These are phyloP conservation scores for Lissonota sp. DNA, from an alignment of 2,888 invertebrate species.

Conservation along the genomic window DNA sequence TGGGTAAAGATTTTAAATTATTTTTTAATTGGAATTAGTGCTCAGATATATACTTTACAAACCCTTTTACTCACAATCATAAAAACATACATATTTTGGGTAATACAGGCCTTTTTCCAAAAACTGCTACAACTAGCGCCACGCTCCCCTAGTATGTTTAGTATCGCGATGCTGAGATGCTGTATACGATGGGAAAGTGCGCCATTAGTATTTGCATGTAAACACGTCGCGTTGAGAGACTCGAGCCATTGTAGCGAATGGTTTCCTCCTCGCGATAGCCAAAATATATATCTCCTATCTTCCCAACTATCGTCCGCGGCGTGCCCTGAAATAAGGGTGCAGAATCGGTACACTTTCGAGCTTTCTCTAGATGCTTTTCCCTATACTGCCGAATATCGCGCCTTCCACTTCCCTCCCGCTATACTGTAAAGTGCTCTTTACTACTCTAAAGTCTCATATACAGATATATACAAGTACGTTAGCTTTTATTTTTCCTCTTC, in stretches of 20 bases:
- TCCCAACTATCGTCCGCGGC: constrained; percentile 29
- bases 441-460: too few relatives aligned
- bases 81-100: too few relatives aligned
- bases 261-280: constrained; percentile 49
- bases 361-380: constrained; percentile 20
- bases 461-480: background rate
- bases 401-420: too few relatives aligned
- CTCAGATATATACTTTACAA: too few relatives aligned
- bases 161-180: too few relatives aligned
- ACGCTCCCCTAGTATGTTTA: too few relatives aligned
- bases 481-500: constrained; percentile 38
- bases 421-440: too few relatives aligned
- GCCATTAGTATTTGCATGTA: constrained; percentile 55
- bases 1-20: too few relatives aligned
- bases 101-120: too few relatives aligned
- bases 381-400: background rate
- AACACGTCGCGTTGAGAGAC: constrained; percentile 48
- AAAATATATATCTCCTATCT: constrained; percentile 46
- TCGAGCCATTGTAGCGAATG: constrained; percentile 47
- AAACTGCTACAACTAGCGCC: too few relatives aligned
- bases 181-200: background rate
- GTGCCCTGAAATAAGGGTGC: constrained; percentile 5
- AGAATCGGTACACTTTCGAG: constrained; percentile 43
- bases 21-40: too few relatives aligned
- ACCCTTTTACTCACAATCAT: too few relatives aligned